phyloP scores from a whole-genome alignment of 2,797 vertebrate species.

The Austrolebias charrua region DNA sequence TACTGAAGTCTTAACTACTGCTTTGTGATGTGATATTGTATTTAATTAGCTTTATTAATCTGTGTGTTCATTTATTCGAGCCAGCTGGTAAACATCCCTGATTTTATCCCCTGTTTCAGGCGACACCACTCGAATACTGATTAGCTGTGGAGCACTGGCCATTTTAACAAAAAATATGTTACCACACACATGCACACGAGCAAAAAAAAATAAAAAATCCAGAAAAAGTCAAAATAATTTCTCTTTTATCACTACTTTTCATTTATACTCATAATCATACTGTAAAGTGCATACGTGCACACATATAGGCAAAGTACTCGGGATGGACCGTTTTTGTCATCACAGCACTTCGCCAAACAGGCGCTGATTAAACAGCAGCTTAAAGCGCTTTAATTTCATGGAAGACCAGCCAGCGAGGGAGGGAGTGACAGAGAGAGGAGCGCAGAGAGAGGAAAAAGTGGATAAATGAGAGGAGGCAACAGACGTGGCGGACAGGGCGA shows the following conservation, averaged over 20 bases:
- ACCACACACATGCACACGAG: not conserved
- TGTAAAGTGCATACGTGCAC: constrained; percentile 37
- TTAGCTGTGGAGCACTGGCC: constrained; percentile 60
- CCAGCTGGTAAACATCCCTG: constrained; percentile 54
- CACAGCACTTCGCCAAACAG: constrained; percentile 77
- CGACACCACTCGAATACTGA: constrained; percentile 43
- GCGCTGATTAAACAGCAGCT: constrained; percentile 79
- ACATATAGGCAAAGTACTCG: constrained; percentile 46
- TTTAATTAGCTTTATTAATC: constrained; percentile 66
- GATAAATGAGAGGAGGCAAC: constrained; percentile 15
- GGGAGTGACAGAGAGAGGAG: constrained; percentile 43
- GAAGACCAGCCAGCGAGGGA: constrained; percentile 79
- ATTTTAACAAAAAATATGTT: constrained; percentile 25
- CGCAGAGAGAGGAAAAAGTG: constrained; percentile 40
- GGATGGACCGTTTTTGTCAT: constrained; percentile 70
- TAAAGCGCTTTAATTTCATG: constrained; percentile 84
- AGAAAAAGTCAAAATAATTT: not conserved
- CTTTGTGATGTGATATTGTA: constrained; percentile 43
- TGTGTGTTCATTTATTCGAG: constrained; percentile 55
- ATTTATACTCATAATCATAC: constrained; percentile 15
- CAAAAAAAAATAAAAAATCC: constrained; percentile 11
- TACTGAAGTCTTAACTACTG: constrained; percentile 36
- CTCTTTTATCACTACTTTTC: constrained; percentile 13
- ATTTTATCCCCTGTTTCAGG: constrained; percentile 50
- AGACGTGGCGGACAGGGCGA: constrained; percentile 27